Evolutionary conservation across 2,113 vertebrate genomes (phyloP).

Genomic region (Blennius ocellaris): DNA sequence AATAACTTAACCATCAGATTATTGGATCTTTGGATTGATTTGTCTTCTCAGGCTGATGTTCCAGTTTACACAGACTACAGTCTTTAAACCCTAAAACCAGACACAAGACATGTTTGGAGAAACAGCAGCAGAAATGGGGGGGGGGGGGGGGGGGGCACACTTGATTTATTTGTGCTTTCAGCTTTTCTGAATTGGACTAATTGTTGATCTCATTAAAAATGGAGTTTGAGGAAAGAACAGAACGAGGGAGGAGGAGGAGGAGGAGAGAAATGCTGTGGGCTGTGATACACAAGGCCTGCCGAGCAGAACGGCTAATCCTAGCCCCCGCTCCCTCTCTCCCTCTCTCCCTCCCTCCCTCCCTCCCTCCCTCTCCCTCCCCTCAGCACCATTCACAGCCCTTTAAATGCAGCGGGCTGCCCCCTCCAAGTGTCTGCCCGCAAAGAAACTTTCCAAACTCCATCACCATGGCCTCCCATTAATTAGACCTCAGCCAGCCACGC

Average conservation of each 20-base stretch:
- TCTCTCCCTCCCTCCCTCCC: constrained; percentile 49
- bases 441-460: constrained; percentile 82
- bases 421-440: constrained; percentile 70
- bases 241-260: constrained; percentile 52
- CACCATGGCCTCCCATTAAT: constrained; percentile 78
- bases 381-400: constrained; percentile 71
- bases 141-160: constrained; percentile 24
- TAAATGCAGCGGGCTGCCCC: constrained; percentile 73
- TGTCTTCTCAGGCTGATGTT: too few relatives aligned
- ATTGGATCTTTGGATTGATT: too few relatives aligned
- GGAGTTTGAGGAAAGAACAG: constrained; percentile 75
- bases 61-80: too few relatives aligned
- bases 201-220: constrained; percentile 88
- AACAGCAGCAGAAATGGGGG: too few relatives aligned
- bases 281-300: constrained; percentile 81
- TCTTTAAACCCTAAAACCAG: too few relatives aligned
- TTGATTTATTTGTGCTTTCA: constrained; percentile 81
- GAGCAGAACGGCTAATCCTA: constrained; percentile 84
- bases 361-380: constrained; percentile 58
- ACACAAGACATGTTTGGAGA: too few relatives aligned
- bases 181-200: constrained; percentile 83
- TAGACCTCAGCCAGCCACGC: constrained; percentile 75
- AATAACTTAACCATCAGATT: too few relatives aligned
- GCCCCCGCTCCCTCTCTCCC: constrained; percentile 56
- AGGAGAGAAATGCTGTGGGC: constrained; percentile 74